Base-by-base conservation (phyloP, 2,797 vertebrate genomes). In the Helarctos malayanus region DNA sequence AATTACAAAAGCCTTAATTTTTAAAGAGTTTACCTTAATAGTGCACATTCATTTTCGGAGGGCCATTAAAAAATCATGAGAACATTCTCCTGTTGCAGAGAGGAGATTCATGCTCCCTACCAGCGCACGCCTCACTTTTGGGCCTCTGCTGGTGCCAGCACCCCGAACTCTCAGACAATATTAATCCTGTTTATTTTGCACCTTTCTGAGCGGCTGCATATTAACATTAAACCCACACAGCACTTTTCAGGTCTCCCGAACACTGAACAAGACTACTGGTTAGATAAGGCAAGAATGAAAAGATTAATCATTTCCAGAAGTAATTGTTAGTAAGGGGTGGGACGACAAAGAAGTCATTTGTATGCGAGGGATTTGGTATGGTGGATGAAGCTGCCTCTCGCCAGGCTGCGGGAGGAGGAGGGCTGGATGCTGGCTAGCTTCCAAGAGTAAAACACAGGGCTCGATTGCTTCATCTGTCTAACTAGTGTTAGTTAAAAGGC, bases 1-100 rank as follows among this genome's bases (percentile, higher is more conserved):
- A 96, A 97, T 90, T 97, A 89, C 84, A 95, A 97, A 97, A 98
- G 68, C 35, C 71, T 97, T 76, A 91, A 93, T 94, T 49, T 96
- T 96, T 94, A 85, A 97, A 95, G 61, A 92, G 59, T 75, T 97
- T 96, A 93, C 88, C 91, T 97, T 97, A 94, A 94, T 25, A 79
- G 27, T 6, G 11, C 61, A 95, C 83, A 94, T 88, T 94, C 71
- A 69, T 92, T 95, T 96, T 84, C 86, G 47, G 86, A 21, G 21
- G 35, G 27, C 56, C 93, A 93, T 96, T 95, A 96, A 97, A 96
- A 87, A 96, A 23, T 19, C 91, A 94, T 86, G 91, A 95, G 80
- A 69, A 90, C 83, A 59, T 18, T 76, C 80, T 85, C 82, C 88
- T 45, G 21, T 61, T 87, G 41, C 10, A 9, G 27, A 61, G 71